Percentiles rank a stretch among this genome's conserved stretches.
These are phyloP conservation scores for Lysiphlebus fabarum DNA, from an alignment of 1,140 invertebrate species.

Conservation along the genomic window DNA sequence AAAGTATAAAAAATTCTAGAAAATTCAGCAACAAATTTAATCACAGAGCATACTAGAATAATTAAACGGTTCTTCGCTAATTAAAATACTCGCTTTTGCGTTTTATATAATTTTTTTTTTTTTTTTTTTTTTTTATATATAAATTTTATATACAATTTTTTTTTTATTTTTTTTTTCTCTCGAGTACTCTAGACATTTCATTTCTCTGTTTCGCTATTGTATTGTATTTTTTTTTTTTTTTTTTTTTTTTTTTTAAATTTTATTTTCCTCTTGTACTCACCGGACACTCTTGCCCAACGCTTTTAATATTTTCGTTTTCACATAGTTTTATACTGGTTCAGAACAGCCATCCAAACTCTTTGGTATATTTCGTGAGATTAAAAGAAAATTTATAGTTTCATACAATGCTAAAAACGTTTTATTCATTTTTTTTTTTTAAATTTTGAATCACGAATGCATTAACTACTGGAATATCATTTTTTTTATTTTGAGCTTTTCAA, in stretches of 20 bases:
- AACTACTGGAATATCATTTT: conserved; percentile 4
- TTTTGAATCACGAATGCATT: conserved; percentile 36
- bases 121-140: not conserved
- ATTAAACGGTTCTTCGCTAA: conserved; percentile 35
- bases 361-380: conserved; percentile 38
- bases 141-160: not conserved
- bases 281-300: conserved; percentile 12
- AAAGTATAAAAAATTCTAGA: conserved; percentile 15
- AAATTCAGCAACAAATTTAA: conserved; percentile 23
- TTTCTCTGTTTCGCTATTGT: conserved; percentile 8
- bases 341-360: not conserved
- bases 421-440: conserved; percentile 19
- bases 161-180: too few species aligned
- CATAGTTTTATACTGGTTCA: not conserved
- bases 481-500: not conserved
- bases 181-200: not conserved
- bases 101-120: conserved; percentile 21
- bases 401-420: conserved; percentile 11
- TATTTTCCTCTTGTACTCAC: conserved; percentile 6
- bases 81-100: conserved; percentile 31
- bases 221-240: conserved; percentile 5
- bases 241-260: conserved; percentile 10
- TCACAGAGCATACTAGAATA: conserved; percentile 23
- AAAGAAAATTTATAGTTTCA: conserved; percentile 46
- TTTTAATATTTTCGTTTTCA: conserved; percentile 39